These are phyloP conservation scores for Zaprionus capensis DNA, from an alignment of 1,140 invertebrate genomes.

Conservation along the genomic window DNA sequence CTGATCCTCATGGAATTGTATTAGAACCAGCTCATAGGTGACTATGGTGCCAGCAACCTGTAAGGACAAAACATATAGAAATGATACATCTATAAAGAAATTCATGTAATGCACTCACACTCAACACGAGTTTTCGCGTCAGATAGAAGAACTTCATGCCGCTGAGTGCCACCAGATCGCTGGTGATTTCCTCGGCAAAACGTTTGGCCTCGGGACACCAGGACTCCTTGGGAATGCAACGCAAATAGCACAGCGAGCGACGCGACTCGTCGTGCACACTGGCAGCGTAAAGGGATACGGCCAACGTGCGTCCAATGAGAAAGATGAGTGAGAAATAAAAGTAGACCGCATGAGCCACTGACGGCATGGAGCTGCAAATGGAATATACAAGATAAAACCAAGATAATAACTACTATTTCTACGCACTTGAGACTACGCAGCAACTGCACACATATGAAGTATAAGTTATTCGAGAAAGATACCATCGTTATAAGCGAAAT, in stretches of 20 bases:
- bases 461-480: constrained; percentile 82
- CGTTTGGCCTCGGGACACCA: constrained; percentile 87
- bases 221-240: constrained; percentile 86
- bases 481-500: constrained; percentile 82
- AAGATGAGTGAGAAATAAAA: constrained; percentile 88
- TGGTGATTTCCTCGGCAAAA: constrained; percentile 86
- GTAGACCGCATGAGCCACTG: constrained; percentile 84
- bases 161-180: constrained; percentile 86
- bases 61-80: neutral
- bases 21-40: constrained; percentile 87
- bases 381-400: neutral
- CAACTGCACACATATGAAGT: constrained; percentile 82
- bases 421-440: constrained; percentile 74
- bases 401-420: neutral
- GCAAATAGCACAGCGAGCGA: constrained; percentile 86
- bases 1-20: constrained; percentile 83
- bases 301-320: constrained; percentile 86
- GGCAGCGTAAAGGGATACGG: constrained; percentile 87
- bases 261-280: constrained; percentile 87
- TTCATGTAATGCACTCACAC: constrained; percentile 36
- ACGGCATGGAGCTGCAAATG: constrained; percentile 75
- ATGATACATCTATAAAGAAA: neutral
- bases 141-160: constrained; percentile 88
- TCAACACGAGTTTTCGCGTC: constrained; percentile 87
- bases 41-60: constrained; percentile 87